Evolutionary conservation across 2,113 vertebrate genomes (phyloP).

Genomic region (Alligator mississippiensis): DNA sequence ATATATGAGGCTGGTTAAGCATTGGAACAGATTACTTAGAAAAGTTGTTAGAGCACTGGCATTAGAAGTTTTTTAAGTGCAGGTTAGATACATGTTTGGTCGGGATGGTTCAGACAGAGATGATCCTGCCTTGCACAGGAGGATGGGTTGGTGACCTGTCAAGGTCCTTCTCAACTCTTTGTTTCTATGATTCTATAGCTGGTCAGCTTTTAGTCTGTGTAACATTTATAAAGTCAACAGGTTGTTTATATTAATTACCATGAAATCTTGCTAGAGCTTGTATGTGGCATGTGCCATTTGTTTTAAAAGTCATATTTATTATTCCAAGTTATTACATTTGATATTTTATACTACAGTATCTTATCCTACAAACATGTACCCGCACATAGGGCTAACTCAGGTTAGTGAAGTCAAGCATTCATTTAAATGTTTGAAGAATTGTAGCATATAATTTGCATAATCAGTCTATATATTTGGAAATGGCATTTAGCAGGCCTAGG

Average conservation of each 20-base stretch:
- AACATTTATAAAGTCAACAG: background rate
- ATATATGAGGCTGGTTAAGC: too few relatives aligned
- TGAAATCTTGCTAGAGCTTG: slow-evolving; percentile 47
- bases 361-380: slow-evolving; percentile 14
- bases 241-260: background rate
- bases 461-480: background rate
- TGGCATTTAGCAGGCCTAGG: background rate
- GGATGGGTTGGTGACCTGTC: too few relatives aligned
- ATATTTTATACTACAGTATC: slow-evolving; percentile 6
- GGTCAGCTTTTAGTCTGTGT: background rate
- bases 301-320: slow-evolving; percentile 5
- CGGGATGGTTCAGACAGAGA: too few relatives aligned
- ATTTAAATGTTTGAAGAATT: slow-evolving; percentile 32
- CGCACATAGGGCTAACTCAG: slow-evolving; percentile 27
- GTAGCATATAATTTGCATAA: slow-evolving; percentile 18
- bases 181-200: background rate
- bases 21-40: too few relatives aligned
- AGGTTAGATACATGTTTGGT: too few relatives aligned
- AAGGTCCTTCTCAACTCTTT: too few relatives aligned
- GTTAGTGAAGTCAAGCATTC: slow-evolving; percentile 24
- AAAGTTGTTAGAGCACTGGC: too few relatives aligned
- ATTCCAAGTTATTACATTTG: slow-evolving; percentile 26
- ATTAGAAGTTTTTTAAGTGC: too few relatives aligned
- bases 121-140: too few relatives aligned
- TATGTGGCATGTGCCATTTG: background rate